A percentile compares a stretch with the other conserved stretches of the same genome.
These are phyloP conservation scores for Collichthys lucidus DNA, from an alignment of 2,113 vertebrate species.

Conservation along the genomic window DNA sequence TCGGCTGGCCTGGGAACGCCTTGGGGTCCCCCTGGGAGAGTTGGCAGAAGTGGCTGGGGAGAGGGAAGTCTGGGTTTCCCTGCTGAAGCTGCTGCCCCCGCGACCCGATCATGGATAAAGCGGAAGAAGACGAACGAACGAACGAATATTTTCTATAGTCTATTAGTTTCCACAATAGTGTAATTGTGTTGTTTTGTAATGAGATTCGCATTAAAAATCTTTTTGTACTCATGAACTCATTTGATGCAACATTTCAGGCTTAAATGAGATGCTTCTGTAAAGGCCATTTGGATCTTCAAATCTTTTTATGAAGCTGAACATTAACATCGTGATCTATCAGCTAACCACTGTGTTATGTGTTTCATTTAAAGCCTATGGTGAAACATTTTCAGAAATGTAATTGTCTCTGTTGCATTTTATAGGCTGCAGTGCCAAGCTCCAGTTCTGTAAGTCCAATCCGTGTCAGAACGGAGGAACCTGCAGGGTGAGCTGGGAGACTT, in stretches of 20 bases:
- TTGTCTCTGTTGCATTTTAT: background rate
- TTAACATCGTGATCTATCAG: background rate
- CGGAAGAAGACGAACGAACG: too few relatives aligned
- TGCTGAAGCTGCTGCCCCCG: too few relatives aligned
- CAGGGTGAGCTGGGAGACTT: slow-evolving; percentile 95
- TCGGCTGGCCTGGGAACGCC: too few relatives aligned
- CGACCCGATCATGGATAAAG: too few relatives aligned
- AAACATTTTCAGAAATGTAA: background rate
- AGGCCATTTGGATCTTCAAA: background rate
- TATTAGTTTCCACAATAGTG: background rate
- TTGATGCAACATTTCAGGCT: background rate
- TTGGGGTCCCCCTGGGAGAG: too few relatives aligned
- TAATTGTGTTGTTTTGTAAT: slow-evolving; percentile 2
- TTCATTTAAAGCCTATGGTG: background rate
- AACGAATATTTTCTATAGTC: background rate
- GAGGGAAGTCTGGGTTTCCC: too few relatives aligned
- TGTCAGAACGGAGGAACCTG: slow-evolving; percentile 95
- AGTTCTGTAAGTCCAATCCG: slow-evolving; percentile 93
- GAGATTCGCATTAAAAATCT: too few relatives aligned
- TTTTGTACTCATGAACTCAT: background rate
- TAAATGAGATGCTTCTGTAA: background rate
- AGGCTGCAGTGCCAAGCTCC: slow-evolving; percentile 95
- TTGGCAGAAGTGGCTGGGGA: too few relatives aligned
- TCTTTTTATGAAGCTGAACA: too few relatives aligned
- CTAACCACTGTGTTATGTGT: background rate